A percentile compares a stretch with the other conserved stretches of the same genome.
Evolutionary conservation across 2,888 invertebrate species (phyloP).

Genomic region (Bimastos eiseni): DNA sequence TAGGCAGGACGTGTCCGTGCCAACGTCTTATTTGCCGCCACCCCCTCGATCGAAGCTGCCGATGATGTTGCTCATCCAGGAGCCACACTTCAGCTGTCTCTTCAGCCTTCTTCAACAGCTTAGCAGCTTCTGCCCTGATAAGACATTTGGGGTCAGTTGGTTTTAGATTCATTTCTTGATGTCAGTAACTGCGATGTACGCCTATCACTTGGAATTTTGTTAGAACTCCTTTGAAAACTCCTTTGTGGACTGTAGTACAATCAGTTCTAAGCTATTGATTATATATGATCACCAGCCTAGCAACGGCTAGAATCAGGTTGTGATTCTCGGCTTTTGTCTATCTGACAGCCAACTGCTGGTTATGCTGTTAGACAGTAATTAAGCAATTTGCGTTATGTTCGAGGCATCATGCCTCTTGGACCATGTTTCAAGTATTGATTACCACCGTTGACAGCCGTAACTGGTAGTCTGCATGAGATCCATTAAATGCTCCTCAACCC

Average conservation of each 20-base stretch:
- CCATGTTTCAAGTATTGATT: no score
- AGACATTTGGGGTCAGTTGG: slow-evolving; percentile 36
- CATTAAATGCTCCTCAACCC: background rate
- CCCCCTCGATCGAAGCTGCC: slow-evolving; percentile 80
- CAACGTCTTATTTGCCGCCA: slow-evolving; percentile 83
- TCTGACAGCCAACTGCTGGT: no score
- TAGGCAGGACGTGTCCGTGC: slow-evolving; percentile 74
- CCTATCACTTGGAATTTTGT: no score
- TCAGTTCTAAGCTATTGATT: background rate
- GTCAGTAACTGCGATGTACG: background rate
- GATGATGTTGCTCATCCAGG: slow-evolving; percentile 79
- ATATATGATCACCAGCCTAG: background rate
- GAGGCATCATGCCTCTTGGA: no score
- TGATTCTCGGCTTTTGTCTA: background rate
- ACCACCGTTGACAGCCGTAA: no score
- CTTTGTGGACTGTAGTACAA: background rate
- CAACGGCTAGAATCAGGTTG: background rate
- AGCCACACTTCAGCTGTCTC: slow-evolving; percentile 86
- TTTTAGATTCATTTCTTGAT: background rate
- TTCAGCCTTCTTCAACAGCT: slow-evolving; percentile 87
- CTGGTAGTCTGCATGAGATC: background rate
- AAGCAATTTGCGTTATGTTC: no score
- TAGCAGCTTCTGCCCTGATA: slow-evolving; percentile 80
- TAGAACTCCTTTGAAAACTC: background rate
- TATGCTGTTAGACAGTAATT: no score